Conservation (phyloP, 2,888 invertebrate genomes). For the Anoplius nigerrimus region DNA sequence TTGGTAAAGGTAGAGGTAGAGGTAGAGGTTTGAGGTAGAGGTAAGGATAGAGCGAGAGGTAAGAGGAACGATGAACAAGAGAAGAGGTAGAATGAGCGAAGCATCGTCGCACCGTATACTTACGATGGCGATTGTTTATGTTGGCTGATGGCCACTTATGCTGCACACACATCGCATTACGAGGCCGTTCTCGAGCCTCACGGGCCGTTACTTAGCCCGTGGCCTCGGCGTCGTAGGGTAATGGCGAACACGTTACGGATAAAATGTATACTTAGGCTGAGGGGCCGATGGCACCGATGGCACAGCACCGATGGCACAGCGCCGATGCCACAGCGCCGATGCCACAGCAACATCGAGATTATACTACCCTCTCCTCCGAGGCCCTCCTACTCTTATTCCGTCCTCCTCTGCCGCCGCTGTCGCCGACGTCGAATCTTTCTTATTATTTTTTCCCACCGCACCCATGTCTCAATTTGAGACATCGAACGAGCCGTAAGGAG, state of each 20-base stretch:
- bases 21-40: not conserved
- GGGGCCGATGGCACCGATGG: constrained; percentile 60
- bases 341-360: constrained; percentile 45
- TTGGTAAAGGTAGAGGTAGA: constrained; percentile 9
- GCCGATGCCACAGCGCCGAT: too few species aligned
- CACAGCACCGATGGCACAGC: constrained; percentile 50
- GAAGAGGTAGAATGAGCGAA: constrained; percentile 39
- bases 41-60: constrained; percentile 32
- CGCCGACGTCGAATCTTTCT: constrained; percentile 40
- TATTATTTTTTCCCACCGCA: constrained; percentile 62
- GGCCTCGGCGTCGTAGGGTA: constrained; percentile 72
- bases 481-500: not conserved
- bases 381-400: not conserved
- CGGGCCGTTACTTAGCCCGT: constrained; percentile 71
- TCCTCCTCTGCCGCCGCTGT: constrained; percentile 5
- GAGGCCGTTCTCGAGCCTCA: constrained; percentile 57
- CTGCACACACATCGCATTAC: constrained; percentile 73
- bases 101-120: constrained; percentile 71
- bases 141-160: constrained; percentile 75
- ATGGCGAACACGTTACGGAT: constrained; percentile 75
- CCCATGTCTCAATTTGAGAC: constrained; percentile 29
- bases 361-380: constrained; percentile 23
- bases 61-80: constrained; percentile 30
- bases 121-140: constrained; percentile 74
- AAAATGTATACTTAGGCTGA: constrained; percentile 74